Evolutionary conservation across 2,888 invertebrate species (phyloP).

Genomic region (Herminia tarsipennalis): DNA sequence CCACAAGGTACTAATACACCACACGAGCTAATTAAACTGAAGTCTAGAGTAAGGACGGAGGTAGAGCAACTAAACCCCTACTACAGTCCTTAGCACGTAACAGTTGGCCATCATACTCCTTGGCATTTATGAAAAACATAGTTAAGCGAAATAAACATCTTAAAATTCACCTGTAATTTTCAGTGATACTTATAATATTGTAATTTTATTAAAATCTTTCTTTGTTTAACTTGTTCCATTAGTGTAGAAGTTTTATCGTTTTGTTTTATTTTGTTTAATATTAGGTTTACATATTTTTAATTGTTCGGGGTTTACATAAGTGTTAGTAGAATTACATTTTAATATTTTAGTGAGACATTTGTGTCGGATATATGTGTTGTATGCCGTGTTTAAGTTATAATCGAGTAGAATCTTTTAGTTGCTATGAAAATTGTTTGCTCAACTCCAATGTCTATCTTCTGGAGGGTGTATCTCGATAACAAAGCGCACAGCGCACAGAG

Average conservation of each 20-base stretch:
- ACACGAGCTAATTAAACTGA: too few relatives aligned
- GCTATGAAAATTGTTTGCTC: background rate
- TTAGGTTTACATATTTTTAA: background rate
- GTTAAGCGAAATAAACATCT: too few relatives aligned
- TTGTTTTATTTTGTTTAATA: background rate
- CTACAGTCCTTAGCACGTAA: too few relatives aligned
- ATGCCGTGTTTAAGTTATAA: background rate
- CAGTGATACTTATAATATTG: background rate
- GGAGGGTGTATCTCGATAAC: background rate
- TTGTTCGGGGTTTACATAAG: background rate
- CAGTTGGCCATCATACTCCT: too few relatives aligned
- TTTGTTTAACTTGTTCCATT: background rate
- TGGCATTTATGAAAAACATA: too few relatives aligned
- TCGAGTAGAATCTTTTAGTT: too few relatives aligned
- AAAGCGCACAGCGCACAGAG: too few relatives aligned
- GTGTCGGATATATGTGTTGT: background rate
- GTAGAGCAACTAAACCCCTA: too few relatives aligned
- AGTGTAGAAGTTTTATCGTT: background rate
- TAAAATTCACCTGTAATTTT: too few relatives aligned
- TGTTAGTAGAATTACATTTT: background rate
- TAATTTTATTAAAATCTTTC: background rate
- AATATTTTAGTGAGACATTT: background rate
- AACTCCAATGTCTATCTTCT: background rate
- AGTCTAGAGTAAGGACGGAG: too few relatives aligned
- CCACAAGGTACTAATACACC: too few relatives aligned